These are phyloP conservation scores for Pluvialis apricaria DNA, from an alignment of 2,113 vertebrate species.

Conservation along the genomic window DNA sequence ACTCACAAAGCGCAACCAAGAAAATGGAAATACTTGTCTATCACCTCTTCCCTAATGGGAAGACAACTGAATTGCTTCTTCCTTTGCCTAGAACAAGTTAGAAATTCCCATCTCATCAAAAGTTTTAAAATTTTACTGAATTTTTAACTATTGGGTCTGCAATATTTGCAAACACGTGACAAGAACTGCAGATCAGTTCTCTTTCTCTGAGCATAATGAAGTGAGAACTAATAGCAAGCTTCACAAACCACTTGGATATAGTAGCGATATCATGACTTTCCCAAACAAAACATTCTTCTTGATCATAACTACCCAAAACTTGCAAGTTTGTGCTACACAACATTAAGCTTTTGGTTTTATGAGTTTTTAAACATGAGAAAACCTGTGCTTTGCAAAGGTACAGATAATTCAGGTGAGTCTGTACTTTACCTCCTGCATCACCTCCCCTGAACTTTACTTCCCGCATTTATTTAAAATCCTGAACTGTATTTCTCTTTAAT, in stretches of 20 bases:
- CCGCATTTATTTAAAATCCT: not conserved
- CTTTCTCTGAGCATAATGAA: not conserved
- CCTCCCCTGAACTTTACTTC: not conserved
- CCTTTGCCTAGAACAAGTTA: not conserved
- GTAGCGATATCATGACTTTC: not conserved
- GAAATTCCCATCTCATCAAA: rapidly evolving
- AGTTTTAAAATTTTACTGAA: not conserved
- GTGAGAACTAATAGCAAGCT: not conserved
- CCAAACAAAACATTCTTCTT: not conserved
- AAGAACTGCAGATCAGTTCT: not conserved
- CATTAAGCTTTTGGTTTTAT: not conserved
- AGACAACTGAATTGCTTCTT: not conserved
- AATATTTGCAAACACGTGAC: not conserved
- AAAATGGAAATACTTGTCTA: not conserved
- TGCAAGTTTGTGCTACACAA: not conserved
- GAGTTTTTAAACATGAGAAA: not conserved
- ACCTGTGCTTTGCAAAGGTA: not conserved
- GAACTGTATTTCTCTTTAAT: not conserved
- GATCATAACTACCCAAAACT: not conserved
- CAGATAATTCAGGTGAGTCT: not conserved
- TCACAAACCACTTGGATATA: not conserved
- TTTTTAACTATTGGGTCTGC: not conserved
- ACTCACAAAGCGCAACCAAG: not conserved
- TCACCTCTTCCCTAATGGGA: not conserved
- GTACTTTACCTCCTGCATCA: not conserved